Conservation (phyloP, 2,113 vertebrate species). For the Sturnus vulgaris region DNA sequence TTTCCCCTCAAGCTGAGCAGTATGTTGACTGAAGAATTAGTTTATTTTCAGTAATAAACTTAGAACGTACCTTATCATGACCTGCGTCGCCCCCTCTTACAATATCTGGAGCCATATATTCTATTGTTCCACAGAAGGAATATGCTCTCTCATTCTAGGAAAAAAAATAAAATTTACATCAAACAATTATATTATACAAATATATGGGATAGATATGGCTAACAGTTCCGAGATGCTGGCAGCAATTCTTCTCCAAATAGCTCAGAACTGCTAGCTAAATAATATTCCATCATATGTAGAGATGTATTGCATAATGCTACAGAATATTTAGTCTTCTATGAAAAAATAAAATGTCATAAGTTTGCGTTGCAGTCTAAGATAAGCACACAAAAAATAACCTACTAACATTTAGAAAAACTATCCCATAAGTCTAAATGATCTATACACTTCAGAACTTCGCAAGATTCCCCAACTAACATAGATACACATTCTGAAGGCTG, state of each 20-base stretch:
- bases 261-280: constrained; percentile 46
- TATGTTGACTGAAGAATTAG: not conserved
- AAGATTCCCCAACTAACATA: not conserved
- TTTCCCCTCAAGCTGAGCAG: not conserved
- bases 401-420: not conserved
- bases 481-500: not conserved
- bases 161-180: not conserved
- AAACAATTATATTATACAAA: not conserved
- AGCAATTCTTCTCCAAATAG: constrained; percentile 55
- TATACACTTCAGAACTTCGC: not conserved
- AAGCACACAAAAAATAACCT: not conserved
- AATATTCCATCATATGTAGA: not conserved
- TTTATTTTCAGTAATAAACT: not conserved
- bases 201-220: not conserved
- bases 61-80: constrained; percentile 88
- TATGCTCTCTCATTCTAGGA: constrained; percentile 88
- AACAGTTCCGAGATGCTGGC: constrained; percentile 28
- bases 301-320: not conserved
- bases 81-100: constrained; percentile 91
- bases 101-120: constrained; percentile 99
- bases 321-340: not conserved
- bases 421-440: not conserved
- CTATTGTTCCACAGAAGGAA: constrained; percentile 96
- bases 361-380: constrained; percentile 4
- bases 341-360: not conserved